Evolutionary conservation across 2,113 vertebrate species (phyloP).

Genomic region (Microcebus lehilahytsara): DNA sequence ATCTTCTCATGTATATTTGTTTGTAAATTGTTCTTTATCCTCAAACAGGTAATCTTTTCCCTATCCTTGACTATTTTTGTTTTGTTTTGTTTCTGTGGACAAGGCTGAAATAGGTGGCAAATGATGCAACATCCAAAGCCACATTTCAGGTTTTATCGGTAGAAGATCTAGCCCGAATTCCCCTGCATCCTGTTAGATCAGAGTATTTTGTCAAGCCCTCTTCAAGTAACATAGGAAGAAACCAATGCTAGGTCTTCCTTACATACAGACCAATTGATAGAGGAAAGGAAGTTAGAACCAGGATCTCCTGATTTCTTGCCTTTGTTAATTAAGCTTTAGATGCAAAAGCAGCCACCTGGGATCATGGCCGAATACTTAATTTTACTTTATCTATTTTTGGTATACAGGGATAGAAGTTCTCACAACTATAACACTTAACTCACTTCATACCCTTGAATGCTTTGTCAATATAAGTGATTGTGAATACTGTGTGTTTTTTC

Average conservation of each 20-base stretch:
- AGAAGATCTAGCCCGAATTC: not conserved
- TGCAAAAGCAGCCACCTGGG: not conserved
- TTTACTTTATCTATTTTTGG: conserved; percentile 31
- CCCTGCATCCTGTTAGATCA: not conserved
- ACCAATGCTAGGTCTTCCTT: not conserved
- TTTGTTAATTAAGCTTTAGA: conserved; percentile 52
- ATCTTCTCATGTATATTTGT: not conserved
- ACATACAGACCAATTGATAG: not conserved
- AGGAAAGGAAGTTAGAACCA: conserved; percentile 15
- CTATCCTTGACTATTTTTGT: not conserved
- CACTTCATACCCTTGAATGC: not conserved
- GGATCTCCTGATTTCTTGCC: not conserved
- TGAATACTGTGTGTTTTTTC: not conserved
- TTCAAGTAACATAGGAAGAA: not conserved
- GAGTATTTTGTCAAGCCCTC: not conserved
- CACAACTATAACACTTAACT: conserved; percentile 20
- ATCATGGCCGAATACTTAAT: conserved; percentile 35
- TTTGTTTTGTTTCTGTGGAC: not conserved
- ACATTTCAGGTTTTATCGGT: conserved; percentile 4
- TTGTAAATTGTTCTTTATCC: conserved; percentile 41
- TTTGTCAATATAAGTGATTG: not conserved
- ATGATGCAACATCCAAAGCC: not conserved
- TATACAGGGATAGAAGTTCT: conserved; percentile 13
- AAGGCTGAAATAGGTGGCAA: not conserved
- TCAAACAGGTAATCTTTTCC: not conserved